Conservation (phyloP, 2,888 invertebrate genomes). For the Drosophila anceps region DNA sequence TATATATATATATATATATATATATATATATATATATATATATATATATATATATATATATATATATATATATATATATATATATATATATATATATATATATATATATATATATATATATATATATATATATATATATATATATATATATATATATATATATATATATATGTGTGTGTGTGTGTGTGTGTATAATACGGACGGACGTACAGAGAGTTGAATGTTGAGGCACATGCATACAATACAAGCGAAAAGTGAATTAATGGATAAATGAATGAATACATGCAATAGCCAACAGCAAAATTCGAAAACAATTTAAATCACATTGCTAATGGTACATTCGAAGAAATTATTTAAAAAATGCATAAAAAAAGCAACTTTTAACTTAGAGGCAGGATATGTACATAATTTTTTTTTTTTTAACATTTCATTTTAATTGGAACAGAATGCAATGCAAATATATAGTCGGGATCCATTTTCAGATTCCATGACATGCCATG, state of each 20-base stretch:
- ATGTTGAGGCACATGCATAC: neutral
- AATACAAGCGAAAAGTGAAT: neutral
- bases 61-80: too few relatives aligned
- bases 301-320: neutral
- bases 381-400: neutral
- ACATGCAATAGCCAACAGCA: neutral
- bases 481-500: neutral
- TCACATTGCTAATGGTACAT: neutral
- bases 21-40: too few relatives aligned
- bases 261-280: neutral
- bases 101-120: constrained; percentile 3
- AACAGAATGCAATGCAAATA: neutral
- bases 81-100: neutral
- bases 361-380: neutral
- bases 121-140: constrained; percentile 1
- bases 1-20: too few relatives aligned
- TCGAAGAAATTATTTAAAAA: neutral
- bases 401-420: too few relatives aligned
- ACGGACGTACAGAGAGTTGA: neutral
- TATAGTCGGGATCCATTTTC: neutral
- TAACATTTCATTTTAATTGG: neutral
- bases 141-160: neutral
- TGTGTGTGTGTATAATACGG: neutral
- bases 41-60: too few relatives aligned
- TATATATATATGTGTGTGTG: neutral